phyloP scores from a whole-genome alignment of 2,113 vertebrate species.

The Saguinus imperator region DNA sequence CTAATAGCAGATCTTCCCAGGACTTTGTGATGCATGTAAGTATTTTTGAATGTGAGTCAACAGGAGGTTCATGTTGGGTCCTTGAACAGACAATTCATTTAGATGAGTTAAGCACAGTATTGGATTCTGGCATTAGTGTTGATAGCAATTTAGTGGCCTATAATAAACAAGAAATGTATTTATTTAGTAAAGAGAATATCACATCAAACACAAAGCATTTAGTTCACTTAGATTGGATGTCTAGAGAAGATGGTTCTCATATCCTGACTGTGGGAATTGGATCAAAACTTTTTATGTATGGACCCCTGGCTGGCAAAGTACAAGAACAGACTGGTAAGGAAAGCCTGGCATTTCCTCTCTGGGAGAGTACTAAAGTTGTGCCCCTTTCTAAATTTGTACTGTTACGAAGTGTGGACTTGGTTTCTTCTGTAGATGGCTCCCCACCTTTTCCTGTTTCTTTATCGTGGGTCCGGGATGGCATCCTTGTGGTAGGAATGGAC shows the following conservation, averaged over 20 bases:
- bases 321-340: conserved; percentile 91
- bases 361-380: conserved; percentile 82
- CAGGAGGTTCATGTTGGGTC: conserved; percentile 96
- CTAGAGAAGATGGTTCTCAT: conserved; percentile 97
- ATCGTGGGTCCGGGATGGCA: conserved; percentile 98
- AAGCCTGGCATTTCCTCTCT: conserved; percentile 78
- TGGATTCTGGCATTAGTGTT: conserved; percentile 80
- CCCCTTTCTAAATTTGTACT: conserved; percentile 90
- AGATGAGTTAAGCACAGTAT: conserved; percentile 83
- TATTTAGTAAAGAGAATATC: conserved; percentile 79
- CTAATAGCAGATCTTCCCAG: conserved; percentile 75
- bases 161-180: conserved; percentile 78
- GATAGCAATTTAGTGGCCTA: conserved; percentile 81
- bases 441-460: conserved; percentile 94
- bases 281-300: conserved; percentile 97
- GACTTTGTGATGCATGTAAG: conserved; percentile 89
- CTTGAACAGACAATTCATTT: conserved; percentile 94
- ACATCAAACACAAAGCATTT: conserved; percentile 83
- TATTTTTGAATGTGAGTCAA: conserved; percentile 98
- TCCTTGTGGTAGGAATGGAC: conserved; percentile 98
- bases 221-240: conserved; percentile 98
- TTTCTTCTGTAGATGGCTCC: conserved; percentile 96
- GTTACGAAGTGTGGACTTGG: conserved; percentile 91
- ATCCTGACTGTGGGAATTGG: conserved; percentile 96
- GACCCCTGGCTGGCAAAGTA: conserved; percentile 90